Percentiles rank a stretch among this genome's conserved stretches.
Conservation (phyloP, 2,113 vertebrate species). For the Indicator maculatus region DNA sequence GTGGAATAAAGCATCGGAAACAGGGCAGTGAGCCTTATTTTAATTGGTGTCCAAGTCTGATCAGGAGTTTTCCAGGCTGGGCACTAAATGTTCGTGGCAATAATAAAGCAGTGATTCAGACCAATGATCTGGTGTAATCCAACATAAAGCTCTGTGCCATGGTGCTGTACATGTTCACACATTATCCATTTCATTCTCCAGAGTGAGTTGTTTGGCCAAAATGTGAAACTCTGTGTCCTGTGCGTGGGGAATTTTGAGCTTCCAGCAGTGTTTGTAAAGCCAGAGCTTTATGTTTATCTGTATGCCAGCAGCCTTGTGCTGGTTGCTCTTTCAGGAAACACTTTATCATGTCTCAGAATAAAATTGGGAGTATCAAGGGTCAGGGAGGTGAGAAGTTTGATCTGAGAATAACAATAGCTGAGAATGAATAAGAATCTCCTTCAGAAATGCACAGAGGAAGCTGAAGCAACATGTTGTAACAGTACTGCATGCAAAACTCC, state of each 20-base stretch:
- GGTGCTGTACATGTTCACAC: fast-evolving
- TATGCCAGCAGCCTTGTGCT: background rate
- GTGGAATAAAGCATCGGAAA: background rate
- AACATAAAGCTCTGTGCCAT: fast-evolving
- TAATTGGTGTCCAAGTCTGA: background rate
- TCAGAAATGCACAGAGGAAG: background rate
- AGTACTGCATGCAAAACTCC: background rate
- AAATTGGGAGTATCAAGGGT: background rate
- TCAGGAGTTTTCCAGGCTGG: background rate
- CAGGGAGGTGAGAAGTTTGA: background rate
- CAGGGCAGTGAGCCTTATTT: background rate
- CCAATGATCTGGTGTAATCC: fast-evolving
- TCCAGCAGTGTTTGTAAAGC: background rate
- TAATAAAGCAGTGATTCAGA: background rate
- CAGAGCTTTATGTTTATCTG: background rate
- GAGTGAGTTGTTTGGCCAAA: background rate
- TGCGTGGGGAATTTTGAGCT: fast-evolving
- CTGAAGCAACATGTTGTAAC: background rate
- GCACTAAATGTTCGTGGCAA: background rate
- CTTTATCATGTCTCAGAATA: background rate
- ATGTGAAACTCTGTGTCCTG: background rate
- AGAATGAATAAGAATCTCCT: background rate
- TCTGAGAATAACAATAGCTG: background rate
- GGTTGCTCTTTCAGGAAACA: background rate
- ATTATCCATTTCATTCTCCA: background rate